A percentile compares a stretch with the other conserved stretches of the same genome.
Evolutionary conservation across 1,140 invertebrate species (phyloP).

Genomic region (Augochlora pura): DNA sequence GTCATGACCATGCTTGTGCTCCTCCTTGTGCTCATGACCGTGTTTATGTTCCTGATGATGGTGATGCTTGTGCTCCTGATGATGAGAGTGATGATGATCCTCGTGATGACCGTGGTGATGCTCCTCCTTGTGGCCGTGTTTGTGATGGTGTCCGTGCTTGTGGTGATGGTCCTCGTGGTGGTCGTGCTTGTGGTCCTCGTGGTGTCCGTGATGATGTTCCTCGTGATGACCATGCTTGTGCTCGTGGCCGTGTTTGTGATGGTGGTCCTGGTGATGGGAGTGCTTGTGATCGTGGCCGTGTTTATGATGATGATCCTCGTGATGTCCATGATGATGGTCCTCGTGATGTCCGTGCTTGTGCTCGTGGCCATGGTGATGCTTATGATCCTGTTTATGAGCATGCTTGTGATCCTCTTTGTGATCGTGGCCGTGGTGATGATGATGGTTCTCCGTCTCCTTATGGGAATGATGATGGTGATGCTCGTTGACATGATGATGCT

Average conservation of each 20-base stretch:
- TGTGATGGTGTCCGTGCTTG: constrained; percentile 67
- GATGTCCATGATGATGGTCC: constrained; percentile 68
- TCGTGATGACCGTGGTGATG: constrained; percentile 72
- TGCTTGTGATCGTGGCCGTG: constrained; percentile 73
- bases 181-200: constrained; percentile 56
- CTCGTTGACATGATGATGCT: constrained; percentile 67
- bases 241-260: constrained; percentile 62
- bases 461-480: constrained; percentile 73
- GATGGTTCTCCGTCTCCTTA: constrained; percentile 74
- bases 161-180: constrained; percentile 69
- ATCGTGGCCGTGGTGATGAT: constrained; percentile 74
- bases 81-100: constrained; percentile 69
- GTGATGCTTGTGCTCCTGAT: constrained; percentile 63
- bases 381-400: constrained; percentile 65
- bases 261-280: constrained; percentile 59
- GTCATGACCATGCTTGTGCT: constrained; percentile 70
- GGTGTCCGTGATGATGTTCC: constrained; percentile 59
- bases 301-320: constrained; percentile 72
- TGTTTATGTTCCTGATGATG: constrained; percentile 72
- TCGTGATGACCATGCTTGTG: constrained; percentile 60
- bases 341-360: constrained; percentile 71
- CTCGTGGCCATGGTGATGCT: constrained; percentile 66
- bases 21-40: constrained; percentile 65
- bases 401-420: constrained; percentile 68
- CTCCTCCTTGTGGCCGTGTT: constrained; percentile 69